Conservation (phyloP, 2,797 vertebrate genomes). For the Siniperca scherzeri region DNA sequence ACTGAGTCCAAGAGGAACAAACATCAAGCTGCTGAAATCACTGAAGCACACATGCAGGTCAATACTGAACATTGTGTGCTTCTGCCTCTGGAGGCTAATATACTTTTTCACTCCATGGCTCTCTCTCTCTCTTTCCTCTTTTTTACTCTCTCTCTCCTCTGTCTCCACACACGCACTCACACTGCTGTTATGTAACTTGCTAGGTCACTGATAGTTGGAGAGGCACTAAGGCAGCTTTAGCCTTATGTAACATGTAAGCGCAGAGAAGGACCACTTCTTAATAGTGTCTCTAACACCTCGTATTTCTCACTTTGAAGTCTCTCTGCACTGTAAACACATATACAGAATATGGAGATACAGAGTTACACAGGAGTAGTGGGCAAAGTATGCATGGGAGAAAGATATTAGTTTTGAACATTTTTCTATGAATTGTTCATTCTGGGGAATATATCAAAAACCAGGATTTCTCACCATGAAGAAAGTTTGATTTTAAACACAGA, state of each 20-base stretch:
- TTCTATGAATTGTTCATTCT: background rate
- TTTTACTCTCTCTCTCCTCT: slow-evolving; percentile 1
- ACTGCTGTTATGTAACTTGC: slow-evolving; percentile 57
- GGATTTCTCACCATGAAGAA: background rate
- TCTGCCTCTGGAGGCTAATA: slow-evolving; percentile 50
- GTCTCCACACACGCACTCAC: slow-evolving; percentile 39
- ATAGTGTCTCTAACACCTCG: slow-evolving; percentile 26
- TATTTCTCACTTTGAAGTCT: slow-evolving; percentile 49
- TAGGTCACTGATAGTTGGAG: slow-evolving; percentile 59
- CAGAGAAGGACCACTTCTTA: slow-evolving; percentile 41
- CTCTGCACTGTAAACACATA: background rate
- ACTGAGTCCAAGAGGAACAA: slow-evolving; percentile 57
- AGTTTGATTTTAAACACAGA: background rate
- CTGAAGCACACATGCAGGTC: slow-evolving; percentile 61
- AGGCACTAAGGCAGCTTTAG: slow-evolving; percentile 33
- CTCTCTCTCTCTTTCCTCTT: slow-evolving; percentile 7
- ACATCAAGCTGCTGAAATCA: slow-evolving; percentile 59
- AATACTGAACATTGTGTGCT: slow-evolving; percentile 71
- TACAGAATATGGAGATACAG: background rate
- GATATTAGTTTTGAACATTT: background rate
- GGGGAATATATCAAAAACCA: background rate
- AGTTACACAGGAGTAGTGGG: background rate
- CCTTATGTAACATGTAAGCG: slow-evolving; percentile 61
- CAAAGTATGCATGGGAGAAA: background rate
- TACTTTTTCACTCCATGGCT: slow-evolving; percentile 30